Percentiles rank a stretch among this genome's conserved stretches.
phyloP scores from a whole-genome alignment of 2,888 invertebrate species.

The Megamerina dolium region DNA sequence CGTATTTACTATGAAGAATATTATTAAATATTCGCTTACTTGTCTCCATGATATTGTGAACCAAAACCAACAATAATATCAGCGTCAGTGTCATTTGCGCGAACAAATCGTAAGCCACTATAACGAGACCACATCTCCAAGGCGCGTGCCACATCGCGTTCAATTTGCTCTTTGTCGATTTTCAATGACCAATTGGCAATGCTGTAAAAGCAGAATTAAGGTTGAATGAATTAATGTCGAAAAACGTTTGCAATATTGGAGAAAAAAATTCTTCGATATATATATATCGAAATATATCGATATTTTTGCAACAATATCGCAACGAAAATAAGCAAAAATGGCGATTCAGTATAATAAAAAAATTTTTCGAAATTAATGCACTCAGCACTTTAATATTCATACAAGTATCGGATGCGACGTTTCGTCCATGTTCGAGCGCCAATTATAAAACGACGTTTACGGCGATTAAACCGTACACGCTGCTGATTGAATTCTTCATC shows the following conservation, averaged over 20 bases:
- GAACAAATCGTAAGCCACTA: slow-evolving; percentile 56
- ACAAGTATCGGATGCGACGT: slow-evolving; percentile 63
- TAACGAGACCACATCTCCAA: slow-evolving; percentile 66
- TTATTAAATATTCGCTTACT: slow-evolving; percentile 26
- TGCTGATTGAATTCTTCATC: too few species aligned
- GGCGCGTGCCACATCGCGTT: slow-evolving; percentile 56
- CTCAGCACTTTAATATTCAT: slow-evolving; percentile 40
- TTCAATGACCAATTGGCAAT: slow-evolving; percentile 64
- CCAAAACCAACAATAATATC: slow-evolving; percentile 73
- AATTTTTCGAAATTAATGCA: too few species aligned
- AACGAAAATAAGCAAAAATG: too few species aligned
- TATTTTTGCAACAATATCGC: too few species aligned
- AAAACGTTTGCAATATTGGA: too few species aligned
- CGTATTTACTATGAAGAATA: not conserved
- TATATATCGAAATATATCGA: too few species aligned
- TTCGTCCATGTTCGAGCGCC: slow-evolving; percentile 65
- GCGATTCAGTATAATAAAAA: not conserved
- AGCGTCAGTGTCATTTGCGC: slow-evolving; percentile 53
- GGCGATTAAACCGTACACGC: too few species aligned
- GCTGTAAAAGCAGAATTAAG: slow-evolving; percentile 53
- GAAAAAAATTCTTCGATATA: too few species aligned
- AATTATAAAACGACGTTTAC: slow-evolving; percentile 57
- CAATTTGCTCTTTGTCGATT: slow-evolving; percentile 54
- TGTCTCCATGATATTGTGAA: slow-evolving; percentile 63
- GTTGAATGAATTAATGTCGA: too few species aligned